Evolutionary conservation across 2,888 invertebrate genomes (phyloP).

Genomic region (Thysanoteuthis rhombus): DNA sequence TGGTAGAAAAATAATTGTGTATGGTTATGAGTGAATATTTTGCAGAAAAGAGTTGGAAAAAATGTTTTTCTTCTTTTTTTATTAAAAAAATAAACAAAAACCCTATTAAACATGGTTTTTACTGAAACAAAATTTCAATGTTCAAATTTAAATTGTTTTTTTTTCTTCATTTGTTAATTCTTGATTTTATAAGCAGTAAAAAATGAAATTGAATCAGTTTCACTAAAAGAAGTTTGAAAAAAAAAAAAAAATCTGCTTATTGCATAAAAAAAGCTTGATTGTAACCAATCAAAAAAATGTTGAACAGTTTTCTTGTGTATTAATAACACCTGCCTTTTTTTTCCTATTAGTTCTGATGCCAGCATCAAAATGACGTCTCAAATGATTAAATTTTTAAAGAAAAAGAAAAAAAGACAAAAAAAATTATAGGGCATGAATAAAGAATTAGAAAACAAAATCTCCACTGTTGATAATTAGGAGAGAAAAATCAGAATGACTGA

Average conservation of each 20-base stretch:
- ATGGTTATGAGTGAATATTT: not conserved
- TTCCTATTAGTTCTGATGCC: not conserved
- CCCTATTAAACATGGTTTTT: not conserved
- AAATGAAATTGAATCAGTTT: not conserved
- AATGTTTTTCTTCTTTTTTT: not conserved
- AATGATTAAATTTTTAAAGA: not conserved
- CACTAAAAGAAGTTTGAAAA: no score
- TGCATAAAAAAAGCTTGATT: not conserved
- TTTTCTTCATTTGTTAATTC: not conserved
- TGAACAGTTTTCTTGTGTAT: not conserved
- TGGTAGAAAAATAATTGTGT: not conserved
- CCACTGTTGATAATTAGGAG: not conserved
- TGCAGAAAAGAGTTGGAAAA: not conserved
- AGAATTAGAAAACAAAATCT: not conserved
- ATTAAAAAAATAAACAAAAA: not conserved
- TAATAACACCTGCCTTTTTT: not conserved
- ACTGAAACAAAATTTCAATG: no score
- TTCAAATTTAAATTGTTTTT: no score
- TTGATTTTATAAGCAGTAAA: not conserved
- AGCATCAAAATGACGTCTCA: not conserved
- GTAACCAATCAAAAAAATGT: not conserved
- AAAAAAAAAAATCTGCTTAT: constrained; percentile 1
- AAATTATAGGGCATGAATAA: not conserved
- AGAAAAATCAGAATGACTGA: not conserved
- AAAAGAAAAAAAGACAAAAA: not conserved